A percentile compares a stretch with the other conserved stretches of the same genome.
Evolutionary conservation across 2,888 invertebrate species (phyloP).

Genomic region (Pammene fasciana): DNA sequence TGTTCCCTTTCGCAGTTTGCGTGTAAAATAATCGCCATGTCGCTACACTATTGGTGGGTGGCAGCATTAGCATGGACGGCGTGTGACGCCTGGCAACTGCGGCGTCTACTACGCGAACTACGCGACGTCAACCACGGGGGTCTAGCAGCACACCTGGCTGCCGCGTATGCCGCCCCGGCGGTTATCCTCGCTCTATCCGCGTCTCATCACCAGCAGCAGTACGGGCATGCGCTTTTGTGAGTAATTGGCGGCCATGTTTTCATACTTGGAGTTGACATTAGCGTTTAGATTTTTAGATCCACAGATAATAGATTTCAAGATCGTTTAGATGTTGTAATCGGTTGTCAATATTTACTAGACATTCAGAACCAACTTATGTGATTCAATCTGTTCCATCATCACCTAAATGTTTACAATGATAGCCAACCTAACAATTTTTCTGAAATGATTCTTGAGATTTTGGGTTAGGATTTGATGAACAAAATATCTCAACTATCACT

Average conservation of each 20-base stretch:
- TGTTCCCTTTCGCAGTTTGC: constrained; percentile 82
- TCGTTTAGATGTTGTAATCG: too few species aligned
- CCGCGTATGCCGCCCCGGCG: constrained; percentile 96
- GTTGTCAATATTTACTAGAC: too few species aligned
- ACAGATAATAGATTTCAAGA: too few species aligned
- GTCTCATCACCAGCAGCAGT: constrained; percentile 96
- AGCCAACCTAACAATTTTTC: too few species aligned
- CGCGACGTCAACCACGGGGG: constrained; percentile 98
- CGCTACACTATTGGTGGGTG: constrained; percentile 96
- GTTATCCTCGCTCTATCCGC: constrained; percentile 95
- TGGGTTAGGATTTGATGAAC: too few species aligned
- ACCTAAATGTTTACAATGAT: too few species aligned
- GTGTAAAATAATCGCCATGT: constrained; percentile 95
- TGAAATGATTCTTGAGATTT: too few species aligned
- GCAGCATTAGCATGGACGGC: constrained; percentile 95
- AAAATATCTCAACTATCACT: too few species aligned
- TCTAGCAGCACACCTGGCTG: constrained; percentile 95
- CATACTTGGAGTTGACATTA: too few species aligned
- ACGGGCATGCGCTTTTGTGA: constrained; percentile 97
- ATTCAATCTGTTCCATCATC: too few species aligned
- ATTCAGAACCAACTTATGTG: too few species aligned
- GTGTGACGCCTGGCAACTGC: constrained; percentile 95
- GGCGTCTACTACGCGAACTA: constrained; percentile 97
- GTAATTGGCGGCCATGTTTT: constrained; percentile 60
- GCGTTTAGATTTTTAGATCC: too few species aligned